These are phyloP conservation scores for Sorex araneus DNA, from an alignment of 2,113 vertebrate species.

Conservation along the genomic window DNA sequence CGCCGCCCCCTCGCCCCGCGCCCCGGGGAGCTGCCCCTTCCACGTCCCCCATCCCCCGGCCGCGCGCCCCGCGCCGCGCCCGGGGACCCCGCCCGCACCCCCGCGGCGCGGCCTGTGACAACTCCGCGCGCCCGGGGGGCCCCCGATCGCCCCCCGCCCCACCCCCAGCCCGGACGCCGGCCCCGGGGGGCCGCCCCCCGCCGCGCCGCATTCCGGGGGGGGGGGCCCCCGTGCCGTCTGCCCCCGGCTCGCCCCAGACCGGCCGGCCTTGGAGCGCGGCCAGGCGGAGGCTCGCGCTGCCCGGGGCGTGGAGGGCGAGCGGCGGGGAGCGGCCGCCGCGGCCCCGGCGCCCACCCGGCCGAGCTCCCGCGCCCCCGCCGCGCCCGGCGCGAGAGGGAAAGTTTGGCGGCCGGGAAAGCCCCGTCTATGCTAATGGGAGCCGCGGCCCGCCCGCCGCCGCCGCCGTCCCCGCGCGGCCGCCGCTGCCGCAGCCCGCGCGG, in stretches of 20 bases:
- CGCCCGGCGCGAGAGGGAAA: slow-evolving; percentile 66
- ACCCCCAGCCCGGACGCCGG: slow-evolving; percentile 77
- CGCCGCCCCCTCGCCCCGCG: slow-evolving; percentile 23
- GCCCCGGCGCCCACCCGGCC: too few species aligned
- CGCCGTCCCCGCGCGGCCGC: neutral
- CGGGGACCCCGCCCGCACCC: too few species aligned
- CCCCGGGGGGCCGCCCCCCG: slow-evolving; percentile 77
- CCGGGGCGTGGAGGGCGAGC: too few species aligned
- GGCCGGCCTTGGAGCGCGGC: too few species aligned
- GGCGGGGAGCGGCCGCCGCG: too few species aligned
- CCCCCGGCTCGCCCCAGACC: neutral
- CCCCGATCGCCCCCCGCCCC: neutral
- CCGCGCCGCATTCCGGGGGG: slow-evolving; percentile 15
- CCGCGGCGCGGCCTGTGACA: slow-evolving; percentile 21
- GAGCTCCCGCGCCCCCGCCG: too few species aligned
- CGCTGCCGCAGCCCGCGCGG: slow-evolving; percentile 52
- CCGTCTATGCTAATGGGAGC: slow-evolving; percentile 62
- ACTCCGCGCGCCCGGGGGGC: slow-evolving; percentile 34
- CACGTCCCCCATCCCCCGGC: slow-evolving; percentile 65
- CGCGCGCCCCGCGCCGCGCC: too few species aligned
- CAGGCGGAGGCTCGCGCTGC: too few species aligned
- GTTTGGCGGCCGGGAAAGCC: slow-evolving; percentile 80
- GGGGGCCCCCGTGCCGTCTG: neutral
- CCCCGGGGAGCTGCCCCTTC: neutral
- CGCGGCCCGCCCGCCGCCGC: neutral